These are phyloP conservation scores for Nestor notabilis DNA, from an alignment of 2,113 vertebrate species.

Conservation along the genomic window DNA sequence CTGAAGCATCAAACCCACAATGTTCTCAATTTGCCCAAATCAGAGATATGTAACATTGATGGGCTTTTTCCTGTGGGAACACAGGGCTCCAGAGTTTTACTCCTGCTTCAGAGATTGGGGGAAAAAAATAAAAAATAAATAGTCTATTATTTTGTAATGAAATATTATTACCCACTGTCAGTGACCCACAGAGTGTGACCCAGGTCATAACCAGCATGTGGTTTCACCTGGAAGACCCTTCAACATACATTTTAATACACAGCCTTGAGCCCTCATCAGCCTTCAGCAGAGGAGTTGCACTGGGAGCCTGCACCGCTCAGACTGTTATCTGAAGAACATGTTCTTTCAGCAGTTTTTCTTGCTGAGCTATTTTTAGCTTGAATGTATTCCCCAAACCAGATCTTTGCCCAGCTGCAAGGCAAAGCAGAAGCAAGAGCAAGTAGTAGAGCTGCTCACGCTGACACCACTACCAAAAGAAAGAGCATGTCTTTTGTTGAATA, in stretches of 20 bases:
- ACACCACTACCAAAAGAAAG: not conserved
- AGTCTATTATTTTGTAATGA: not conserved
- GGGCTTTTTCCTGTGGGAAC: not conserved
- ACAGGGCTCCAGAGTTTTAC: not conserved
- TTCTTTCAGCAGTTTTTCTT: constrained; percentile 7
- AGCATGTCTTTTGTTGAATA: not conserved
- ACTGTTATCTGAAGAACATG: not conserved
- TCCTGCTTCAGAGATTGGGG: not conserved
- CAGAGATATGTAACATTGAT: not conserved
- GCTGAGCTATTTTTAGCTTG: constrained; percentile 41
- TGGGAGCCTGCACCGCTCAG: not conserved
- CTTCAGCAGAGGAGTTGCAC: not conserved
- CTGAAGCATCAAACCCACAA: not conserved
- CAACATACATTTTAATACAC: not conserved
- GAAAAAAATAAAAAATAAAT: fast-evolving
- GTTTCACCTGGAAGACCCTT: not conserved
- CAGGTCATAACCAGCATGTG: not conserved
- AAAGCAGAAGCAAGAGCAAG: constrained; percentile 10
- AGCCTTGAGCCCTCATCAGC: not conserved
- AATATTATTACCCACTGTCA: not conserved
- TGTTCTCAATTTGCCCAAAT: not conserved
- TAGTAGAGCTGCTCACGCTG: not conserved
- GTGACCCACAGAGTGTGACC: not conserved
- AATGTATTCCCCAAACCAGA: constrained; percentile 23
- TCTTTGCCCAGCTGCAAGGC: constrained; percentile 23